Percentiles rank a stretch among this genome's conserved stretches.
Conservation (phyloP, 1,140 invertebrate genomes). For the Maniola jurtina region DNA sequence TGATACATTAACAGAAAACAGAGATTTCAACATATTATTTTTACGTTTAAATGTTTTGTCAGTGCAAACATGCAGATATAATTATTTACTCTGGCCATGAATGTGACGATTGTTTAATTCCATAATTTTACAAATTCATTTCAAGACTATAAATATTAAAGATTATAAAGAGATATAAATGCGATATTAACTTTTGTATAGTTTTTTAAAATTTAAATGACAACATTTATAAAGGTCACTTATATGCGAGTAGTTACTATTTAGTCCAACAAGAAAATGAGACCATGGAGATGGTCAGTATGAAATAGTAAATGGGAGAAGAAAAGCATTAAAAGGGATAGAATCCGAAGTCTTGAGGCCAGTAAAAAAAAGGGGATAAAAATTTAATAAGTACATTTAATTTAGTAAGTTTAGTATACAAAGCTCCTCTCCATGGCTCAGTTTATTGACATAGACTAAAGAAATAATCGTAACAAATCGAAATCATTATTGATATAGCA, state of each 20-base stretch:
- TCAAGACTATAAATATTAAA: constrained; percentile 2
- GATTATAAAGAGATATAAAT: constrained; percentile 9
- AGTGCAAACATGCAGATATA: too few species aligned
- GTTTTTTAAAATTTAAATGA: not conserved
- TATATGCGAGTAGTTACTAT: constrained; percentile 26
- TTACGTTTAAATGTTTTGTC: too few species aligned
- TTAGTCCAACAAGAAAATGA: constrained; percentile 17
- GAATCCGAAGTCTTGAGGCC: too few species aligned
- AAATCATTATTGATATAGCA: not conserved
- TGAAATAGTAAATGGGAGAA: too few species aligned
- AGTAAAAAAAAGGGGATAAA: too few species aligned
- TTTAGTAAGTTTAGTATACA: too few species aligned
- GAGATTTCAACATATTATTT: too few species aligned
- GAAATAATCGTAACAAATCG: not conserved
- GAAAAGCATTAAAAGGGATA: too few species aligned
- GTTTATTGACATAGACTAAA: constrained; percentile 22
- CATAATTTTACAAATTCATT: not conserved
- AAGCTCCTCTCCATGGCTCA: constrained; percentile 9
- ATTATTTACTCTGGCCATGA: too few species aligned
- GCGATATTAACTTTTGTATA: not conserved
- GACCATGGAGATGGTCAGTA: not conserved
- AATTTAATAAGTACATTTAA: too few species aligned
- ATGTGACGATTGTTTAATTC: too few species aligned
- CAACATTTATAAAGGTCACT: constrained; percentile 24
- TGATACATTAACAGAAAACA: too few species aligned